Evolutionary conservation across 2,888 invertebrate species (phyloP), one percentile per base, ranked within the genome.

Genomic region (Mantis religiosa): DNA sequence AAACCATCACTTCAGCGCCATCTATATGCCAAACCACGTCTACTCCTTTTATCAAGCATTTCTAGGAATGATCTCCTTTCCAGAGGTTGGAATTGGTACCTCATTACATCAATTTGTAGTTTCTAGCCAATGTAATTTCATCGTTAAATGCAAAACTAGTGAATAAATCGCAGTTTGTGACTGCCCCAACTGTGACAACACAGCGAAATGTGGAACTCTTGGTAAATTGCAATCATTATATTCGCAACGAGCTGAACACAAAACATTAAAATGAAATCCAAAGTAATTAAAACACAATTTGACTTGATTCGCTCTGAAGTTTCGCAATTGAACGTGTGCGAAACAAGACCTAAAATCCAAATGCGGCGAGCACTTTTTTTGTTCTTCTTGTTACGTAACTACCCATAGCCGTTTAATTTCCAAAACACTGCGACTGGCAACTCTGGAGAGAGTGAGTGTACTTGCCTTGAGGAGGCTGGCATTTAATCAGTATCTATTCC

Each of bases 401-500:
- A 34, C 84, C 34, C 25, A 34, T 20, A 14, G 9, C 34, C n/a
- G 84, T 34, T 86, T 86, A 86, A 86, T 86, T 86, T 86, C 71
- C 0, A 30, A 81, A 86, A 86, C 86, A 71, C 81, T 86, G 86
- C 71, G 30, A 86, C 81, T 86, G 86, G 81, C 81, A 86, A 28
- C 28, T 20, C 14, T 41, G n/a, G 54, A 6, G 20, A 71, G 54
- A 71, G 20, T 71, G 54, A 71, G 54, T 71, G 20, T 20, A 20
- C 54, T n/a, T 71, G 54, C 54, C 54, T 85, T 54, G n/a, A 54
- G 54, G 54, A 54, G 54, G 28, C 82, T 82, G 87, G 87, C 87
- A 34, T 82, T 87, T 87, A 87, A 87, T 87, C 87, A 87, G 87
- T 87, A 87, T 87, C 87, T 87, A 82, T 34, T 87, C 54, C 54